These are phyloP conservation scores for Cyanoliseus patagonus DNA, from an alignment of 2,113 vertebrate species.

Conservation along the genomic window DNA sequence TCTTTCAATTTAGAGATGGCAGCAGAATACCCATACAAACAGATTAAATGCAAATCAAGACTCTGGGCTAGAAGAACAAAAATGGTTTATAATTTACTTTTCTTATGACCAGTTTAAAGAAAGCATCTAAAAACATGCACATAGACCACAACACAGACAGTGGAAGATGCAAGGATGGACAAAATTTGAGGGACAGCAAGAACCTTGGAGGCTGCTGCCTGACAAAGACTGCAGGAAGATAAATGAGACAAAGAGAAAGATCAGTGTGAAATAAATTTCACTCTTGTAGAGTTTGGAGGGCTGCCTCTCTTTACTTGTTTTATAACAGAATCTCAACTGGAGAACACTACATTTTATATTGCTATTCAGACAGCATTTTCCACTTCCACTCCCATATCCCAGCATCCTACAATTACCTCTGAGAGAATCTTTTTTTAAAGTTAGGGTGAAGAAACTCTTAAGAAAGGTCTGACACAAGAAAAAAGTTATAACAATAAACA, in stretches of 20 bases:
- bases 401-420: background rate
- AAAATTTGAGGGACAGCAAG: background rate
- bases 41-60: conserved; percentile 10
- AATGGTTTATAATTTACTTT: background rate
- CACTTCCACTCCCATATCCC: background rate
- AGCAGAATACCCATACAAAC: background rate
- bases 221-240: background rate
- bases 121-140: background rate
- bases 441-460: background rate
- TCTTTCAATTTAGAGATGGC: background rate
- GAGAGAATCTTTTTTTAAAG: background rate
- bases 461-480: background rate
- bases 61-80: background rate
- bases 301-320: background rate
- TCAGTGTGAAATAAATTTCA: background rate
- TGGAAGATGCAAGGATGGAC: background rate
- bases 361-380: background rate
- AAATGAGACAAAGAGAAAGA: background rate
- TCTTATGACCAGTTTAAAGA: background rate
- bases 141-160: background rate
- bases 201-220: background rate
- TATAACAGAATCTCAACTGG: background rate
- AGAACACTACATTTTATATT: background rate
- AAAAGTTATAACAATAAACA: background rate
- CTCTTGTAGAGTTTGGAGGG: background rate